Evolutionary conservation across 1,140 invertebrate genomes (phyloP).

Genomic region (Episyrphus balteatus): DNA sequence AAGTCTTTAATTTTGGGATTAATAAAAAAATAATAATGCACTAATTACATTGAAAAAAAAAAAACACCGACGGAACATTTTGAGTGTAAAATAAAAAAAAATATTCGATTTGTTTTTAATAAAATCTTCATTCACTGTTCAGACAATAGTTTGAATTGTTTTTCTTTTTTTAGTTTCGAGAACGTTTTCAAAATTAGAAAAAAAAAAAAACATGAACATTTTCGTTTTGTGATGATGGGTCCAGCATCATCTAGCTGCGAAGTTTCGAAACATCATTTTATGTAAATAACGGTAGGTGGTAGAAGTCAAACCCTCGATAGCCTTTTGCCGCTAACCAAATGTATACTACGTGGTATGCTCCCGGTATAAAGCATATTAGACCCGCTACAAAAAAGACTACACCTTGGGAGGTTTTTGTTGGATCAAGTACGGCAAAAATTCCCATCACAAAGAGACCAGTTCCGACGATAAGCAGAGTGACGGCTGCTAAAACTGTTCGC

Average conservation of each 20-base stretch:
- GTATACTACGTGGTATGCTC: slow-evolving; percentile 72
- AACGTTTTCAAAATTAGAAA: no score
- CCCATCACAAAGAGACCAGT: slow-evolving; percentile 62
- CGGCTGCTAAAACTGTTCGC: slow-evolving; percentile 69
- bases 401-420: slow-evolving; percentile 59
- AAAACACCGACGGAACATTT: no score
- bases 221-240: no score
- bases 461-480: slow-evolving; percentile 62
- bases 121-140: no score
- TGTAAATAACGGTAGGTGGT: slow-evolving; percentile 70
- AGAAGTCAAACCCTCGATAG: slow-evolving; percentile 68
- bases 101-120: no score
- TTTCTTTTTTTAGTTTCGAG: no score
- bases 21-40: no score
- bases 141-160: no score
- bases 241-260: not conserved
- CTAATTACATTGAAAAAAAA: no score
- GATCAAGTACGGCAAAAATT: slow-evolving; percentile 56
- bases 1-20: no score
- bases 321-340: slow-evolving; percentile 73
- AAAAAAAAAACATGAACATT: no score
- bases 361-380: slow-evolving; percentile 69
- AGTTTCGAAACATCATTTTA: slow-evolving; percentile 32
- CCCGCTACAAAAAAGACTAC: slow-evolving; percentile 69
- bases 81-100: no score